Conservation (phyloP, 2,113 vertebrate genomes). For the Amphilophus citrinellus region DNA sequence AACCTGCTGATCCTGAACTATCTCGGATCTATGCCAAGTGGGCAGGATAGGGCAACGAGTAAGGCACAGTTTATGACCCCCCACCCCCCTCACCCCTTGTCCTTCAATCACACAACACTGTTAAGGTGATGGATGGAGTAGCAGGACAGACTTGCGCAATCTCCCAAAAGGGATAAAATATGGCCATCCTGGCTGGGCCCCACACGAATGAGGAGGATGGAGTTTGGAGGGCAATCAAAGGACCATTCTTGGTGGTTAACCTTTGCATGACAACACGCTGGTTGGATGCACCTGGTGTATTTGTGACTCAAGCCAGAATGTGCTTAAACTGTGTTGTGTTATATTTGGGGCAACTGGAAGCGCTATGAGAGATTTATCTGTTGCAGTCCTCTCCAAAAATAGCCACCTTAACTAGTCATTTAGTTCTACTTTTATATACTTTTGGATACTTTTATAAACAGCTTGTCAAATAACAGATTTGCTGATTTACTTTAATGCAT, state of each 20-base stretch:
- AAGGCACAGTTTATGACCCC: slow-evolving; percentile 58
- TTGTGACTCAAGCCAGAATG: slow-evolving; percentile 14
- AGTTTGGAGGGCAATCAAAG: slow-evolving; percentile 55
- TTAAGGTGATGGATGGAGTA: slow-evolving; percentile 68
- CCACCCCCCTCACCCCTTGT: background rate
- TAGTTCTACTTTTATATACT: background rate
- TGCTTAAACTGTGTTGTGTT: slow-evolving; percentile 13
- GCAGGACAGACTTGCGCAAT: slow-evolving; percentile 31
- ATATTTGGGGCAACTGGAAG: background rate
- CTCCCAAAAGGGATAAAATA: slow-evolving; percentile 52
- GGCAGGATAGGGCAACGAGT: slow-evolving; percentile 45
- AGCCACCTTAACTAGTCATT: background rate
- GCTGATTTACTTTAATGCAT: background rate
- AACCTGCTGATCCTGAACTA: slow-evolving; percentile 37
- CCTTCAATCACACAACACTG: slow-evolving; percentile 49
- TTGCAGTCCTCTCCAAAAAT: background rate
- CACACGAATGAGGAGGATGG: background rate
- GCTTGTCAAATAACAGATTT: background rate
- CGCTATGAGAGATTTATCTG: background rate
- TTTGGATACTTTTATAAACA: background rate
- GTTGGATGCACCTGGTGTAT: slow-evolving; percentile 20
- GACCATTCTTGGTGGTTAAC: slow-evolving; percentile 29
- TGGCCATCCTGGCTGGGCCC: background rate
- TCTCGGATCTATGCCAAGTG: slow-evolving; percentile 48
- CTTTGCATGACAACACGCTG: slow-evolving; percentile 2